phyloP scores from a whole-genome alignment of 1,140 invertebrate species.

The Hylaeus volcanicus region DNA sequence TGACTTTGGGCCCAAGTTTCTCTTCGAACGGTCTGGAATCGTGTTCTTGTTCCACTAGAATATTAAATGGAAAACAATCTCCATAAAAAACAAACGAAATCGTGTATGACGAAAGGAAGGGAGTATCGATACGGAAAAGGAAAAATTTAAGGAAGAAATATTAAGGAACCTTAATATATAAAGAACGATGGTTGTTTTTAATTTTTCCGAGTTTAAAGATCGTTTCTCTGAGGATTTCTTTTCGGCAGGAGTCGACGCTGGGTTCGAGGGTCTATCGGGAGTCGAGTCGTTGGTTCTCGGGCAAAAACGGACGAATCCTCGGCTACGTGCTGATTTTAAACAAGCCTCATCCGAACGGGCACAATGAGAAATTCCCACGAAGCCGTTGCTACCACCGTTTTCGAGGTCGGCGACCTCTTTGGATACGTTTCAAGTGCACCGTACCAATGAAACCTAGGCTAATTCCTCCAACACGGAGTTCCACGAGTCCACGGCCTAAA shows the following conservation, averaged over 20 bases:
- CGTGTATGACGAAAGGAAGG: too few species aligned
- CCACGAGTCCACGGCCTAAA: not conserved
- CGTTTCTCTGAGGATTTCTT: not conserved
- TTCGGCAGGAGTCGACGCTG: not conserved
- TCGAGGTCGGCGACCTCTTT: slow-evolving; percentile 66
- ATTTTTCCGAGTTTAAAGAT: not conserved
- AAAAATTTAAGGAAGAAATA: too few species aligned
- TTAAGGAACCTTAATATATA: too few species aligned
- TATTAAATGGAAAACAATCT: too few species aligned
- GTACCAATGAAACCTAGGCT: slow-evolving; percentile 31
- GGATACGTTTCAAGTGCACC: slow-evolving; percentile 39
- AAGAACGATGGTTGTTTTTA: too few species aligned
- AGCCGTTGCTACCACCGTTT: slow-evolving; percentile 62
- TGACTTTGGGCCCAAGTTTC: not conserved
- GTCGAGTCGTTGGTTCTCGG: not conserved
- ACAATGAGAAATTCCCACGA: slow-evolving; percentile 66
- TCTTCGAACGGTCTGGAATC: not conserved
- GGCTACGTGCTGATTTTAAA: slow-evolving; percentile 41
- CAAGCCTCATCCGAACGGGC: slow-evolving; percentile 20
- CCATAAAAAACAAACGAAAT: too few species aligned
- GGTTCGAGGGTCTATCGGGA: not conserved
- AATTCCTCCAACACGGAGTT: slow-evolving; percentile 10
- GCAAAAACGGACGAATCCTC: slow-evolving; percentile 32
- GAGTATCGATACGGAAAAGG: too few species aligned
- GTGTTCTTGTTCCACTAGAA: too few species aligned